Conservation (phyloP, 2,888 invertebrate species). For the Nomada lathburiana region DNA sequence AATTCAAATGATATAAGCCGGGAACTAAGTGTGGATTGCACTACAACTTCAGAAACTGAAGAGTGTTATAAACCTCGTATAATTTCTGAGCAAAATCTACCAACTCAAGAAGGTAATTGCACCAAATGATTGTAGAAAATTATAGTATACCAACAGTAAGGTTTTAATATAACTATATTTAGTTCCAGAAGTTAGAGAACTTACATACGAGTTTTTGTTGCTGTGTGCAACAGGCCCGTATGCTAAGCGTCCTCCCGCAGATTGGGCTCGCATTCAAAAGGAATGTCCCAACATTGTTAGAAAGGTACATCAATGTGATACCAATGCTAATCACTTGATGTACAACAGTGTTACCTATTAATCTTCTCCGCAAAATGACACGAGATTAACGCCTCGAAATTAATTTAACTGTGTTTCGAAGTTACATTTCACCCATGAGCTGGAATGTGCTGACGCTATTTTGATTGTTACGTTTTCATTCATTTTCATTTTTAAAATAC, state of each 20-base stretch:
- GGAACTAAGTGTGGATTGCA: constrained; percentile 77
- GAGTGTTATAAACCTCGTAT: constrained; percentile 77
- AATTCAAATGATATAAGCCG: constrained; percentile 69
- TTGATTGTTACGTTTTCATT: constrained; percentile 20
- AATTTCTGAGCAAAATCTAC: constrained; percentile 69
- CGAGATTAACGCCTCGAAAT: constrained; percentile 37
- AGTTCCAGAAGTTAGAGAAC: constrained; percentile 79
- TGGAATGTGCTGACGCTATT: constrained; percentile 25
- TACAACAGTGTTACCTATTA: constrained; percentile 57
- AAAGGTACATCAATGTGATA: constrained; percentile 83
- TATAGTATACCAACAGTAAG: background rate
- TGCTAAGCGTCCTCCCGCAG: constrained; percentile 85
- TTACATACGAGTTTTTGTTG: constrained; percentile 85
- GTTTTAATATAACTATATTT: constrained; percentile 8
- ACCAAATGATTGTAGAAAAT: background rate
- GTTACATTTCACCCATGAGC: constrained; percentile 22
- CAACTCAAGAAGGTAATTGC: constrained; percentile 69
- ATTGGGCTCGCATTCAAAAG: constrained; percentile 86
- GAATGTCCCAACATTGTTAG: constrained; percentile 86
- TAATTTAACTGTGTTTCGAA: constrained; percentile 36
- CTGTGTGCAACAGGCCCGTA: constrained; percentile 86
- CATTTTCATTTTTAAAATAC: constrained; percentile 20
- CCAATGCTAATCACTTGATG: constrained; percentile 73
- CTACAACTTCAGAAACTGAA: constrained; percentile 79
- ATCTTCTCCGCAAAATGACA: constrained; percentile 46